A percentile compares a stretch with the other conserved stretches of the same genome.
Evolutionary conservation across 2,797 vertebrate genomes (phyloP).

Genomic region (Sphenopsis melanotis): DNA sequence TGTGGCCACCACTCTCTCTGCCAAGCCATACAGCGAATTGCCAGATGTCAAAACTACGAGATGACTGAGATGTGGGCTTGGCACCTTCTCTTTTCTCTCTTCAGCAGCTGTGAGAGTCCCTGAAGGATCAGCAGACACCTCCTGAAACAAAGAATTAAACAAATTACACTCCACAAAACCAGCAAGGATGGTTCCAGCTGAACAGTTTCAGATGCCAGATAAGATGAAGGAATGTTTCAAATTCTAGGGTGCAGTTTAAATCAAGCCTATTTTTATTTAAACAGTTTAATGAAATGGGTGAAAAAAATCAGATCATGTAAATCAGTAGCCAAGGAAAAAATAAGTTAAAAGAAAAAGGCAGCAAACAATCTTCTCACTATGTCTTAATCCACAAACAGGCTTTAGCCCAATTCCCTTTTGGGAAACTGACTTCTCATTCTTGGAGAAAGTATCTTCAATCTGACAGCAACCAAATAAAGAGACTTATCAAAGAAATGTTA

Average conservation of each 20-base stretch:
- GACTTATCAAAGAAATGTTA: neutral
- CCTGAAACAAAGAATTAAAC: slow-evolving; percentile 74
- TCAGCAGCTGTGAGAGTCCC: slow-evolving; percentile 83
- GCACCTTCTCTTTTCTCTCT: slow-evolving; percentile 95
- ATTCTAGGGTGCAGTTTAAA: neutral
- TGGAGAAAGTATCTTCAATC: neutral
- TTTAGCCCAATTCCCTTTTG: neutral
- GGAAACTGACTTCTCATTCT: neutral
- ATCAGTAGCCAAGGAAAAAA: neutral
- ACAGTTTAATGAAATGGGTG: neutral
- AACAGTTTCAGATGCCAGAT: neutral
- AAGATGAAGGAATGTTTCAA: neutral
- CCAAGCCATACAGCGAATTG: slow-evolving; percentile 87
- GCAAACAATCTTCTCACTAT: neutral
- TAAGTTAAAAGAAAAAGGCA: neutral
- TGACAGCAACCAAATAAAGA: neutral
- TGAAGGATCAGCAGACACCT: slow-evolving; percentile 80
- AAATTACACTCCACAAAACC: neutral
- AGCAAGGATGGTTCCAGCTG: neutral
- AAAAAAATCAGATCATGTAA: neutral
- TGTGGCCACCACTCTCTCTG: slow-evolving; percentile 94
- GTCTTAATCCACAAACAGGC: neutral
- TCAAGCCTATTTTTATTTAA: neutral
- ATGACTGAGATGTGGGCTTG: slow-evolving; percentile 94
- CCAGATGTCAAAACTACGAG: slow-evolving; percentile 88